Conservation (phyloP, 37 sponge, comb jelly and placozoan genomes). For the Agelas oroides region DNA sequence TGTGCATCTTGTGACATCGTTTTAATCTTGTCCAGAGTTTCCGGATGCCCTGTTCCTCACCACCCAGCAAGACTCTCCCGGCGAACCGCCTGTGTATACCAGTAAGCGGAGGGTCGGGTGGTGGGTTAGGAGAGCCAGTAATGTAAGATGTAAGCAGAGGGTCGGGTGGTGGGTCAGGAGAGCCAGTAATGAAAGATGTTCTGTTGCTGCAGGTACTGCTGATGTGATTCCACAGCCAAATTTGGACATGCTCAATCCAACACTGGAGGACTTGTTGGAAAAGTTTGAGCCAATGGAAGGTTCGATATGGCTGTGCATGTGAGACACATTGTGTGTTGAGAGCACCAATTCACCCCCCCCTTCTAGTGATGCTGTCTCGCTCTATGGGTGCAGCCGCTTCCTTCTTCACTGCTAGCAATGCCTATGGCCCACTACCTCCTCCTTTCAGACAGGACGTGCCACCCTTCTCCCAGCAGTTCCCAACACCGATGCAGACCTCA, state of each 20-base stretch:
- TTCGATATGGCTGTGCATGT: background rate
- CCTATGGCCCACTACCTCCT: background rate
- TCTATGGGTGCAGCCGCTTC: background rate
- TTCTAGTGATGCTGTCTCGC: background rate
- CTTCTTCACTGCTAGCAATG: background rate
- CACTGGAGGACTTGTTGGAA: conserved; percentile 63
- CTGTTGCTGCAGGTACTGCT: background rate
- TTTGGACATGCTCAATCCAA: conserved; percentile 72
- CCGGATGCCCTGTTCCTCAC: background rate
- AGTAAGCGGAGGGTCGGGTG: background rate
- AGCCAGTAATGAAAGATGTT: no score
- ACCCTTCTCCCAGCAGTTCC: background rate
- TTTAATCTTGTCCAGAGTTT: background rate
- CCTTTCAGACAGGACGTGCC: background rate
- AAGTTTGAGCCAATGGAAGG: conserved; percentile 79
- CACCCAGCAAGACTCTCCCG: background rate
- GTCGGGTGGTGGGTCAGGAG: background rate
- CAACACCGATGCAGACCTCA: no score
- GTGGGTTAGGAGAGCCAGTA: background rate
- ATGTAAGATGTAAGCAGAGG: background rate
- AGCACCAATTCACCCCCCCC: background rate
- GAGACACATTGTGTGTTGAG: no score
- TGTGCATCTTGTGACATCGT: no score
- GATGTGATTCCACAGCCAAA: conserved; percentile 58
- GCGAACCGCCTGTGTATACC: no score